A percentile compares a stretch with the other conserved stretches of the same genome.
phyloP scores from a whole-genome alignment of 2,113 vertebrate species.

The Entomyzon cyanotis region DNA sequence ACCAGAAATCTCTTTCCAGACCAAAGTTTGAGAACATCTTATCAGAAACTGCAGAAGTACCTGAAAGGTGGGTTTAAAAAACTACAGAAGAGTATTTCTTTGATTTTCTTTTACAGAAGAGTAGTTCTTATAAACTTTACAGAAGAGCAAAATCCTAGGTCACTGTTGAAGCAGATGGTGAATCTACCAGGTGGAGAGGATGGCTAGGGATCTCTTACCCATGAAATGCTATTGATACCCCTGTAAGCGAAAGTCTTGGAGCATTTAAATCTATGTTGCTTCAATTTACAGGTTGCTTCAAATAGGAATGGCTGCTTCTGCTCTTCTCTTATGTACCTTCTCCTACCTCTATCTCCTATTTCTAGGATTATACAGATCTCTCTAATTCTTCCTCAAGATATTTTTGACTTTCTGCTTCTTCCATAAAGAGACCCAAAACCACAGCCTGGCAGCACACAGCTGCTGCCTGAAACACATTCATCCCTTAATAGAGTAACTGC shows the following conservation, averaged over 20 bases:
- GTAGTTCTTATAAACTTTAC: too few relatives aligned
- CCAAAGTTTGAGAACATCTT: background rate
- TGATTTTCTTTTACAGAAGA: background rate
- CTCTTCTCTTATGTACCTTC: background rate
- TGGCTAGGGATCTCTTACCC: background rate
- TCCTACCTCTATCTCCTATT: background rate
- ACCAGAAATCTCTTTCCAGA: background rate
- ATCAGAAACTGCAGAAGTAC: background rate
- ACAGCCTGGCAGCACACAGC: background rate
- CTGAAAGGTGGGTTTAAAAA: background rate
- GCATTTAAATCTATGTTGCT: background rate
- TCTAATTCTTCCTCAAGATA: background rate
- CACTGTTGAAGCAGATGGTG: background rate
- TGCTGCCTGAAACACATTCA: background rate
- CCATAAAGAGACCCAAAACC: background rate
- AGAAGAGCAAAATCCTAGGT: background rate
- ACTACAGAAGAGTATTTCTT: background rate
- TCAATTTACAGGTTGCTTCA: background rate
- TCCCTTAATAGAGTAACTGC: background rate
- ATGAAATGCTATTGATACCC: background rate
- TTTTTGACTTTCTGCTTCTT: background rate
- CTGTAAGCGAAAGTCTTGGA: background rate
- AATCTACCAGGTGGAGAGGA: background rate
- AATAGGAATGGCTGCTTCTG: background rate
- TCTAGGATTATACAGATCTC: background rate